These are phyloP conservation scores for Falco concolor DNA, from an alignment of 2,797 vertebrate genomes.

Conservation along the genomic window DNA sequence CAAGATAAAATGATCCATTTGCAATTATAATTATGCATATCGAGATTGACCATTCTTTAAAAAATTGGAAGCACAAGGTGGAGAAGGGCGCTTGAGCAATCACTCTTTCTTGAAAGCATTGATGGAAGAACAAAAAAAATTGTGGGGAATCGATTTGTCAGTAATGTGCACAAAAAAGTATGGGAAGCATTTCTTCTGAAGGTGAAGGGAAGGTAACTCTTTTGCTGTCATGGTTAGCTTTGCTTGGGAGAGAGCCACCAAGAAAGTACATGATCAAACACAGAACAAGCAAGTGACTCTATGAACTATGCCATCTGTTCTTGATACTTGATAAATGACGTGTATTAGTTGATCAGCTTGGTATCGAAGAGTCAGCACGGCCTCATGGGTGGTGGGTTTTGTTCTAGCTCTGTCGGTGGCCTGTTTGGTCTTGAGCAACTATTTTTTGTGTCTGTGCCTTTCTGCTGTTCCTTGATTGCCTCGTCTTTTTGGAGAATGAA, in stretches of 20 bases:
- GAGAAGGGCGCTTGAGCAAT: conserved; percentile 22
- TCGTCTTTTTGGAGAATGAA: neutral
- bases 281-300: neutral
- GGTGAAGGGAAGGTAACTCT: neutral
- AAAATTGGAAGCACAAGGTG: conserved; percentile 9
- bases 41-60: conserved; percentile 18
- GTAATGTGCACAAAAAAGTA: neutral
- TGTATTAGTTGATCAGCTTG: neutral
- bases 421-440: neutral
- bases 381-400: neutral
- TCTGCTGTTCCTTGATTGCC: neutral
- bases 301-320: neutral
- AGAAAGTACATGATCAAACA: neutral
- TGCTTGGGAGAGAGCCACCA: neutral
- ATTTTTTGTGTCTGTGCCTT: neutral
- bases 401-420: neutral
- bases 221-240: neutral
- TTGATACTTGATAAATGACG: neutral
- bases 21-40: conserved; percentile 27
- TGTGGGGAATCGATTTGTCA: neutral
- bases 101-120: conserved; percentile 32
- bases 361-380: neutral
- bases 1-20: conserved; percentile 21
- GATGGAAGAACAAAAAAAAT: conserved; percentile 34
- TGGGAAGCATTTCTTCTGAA: neutral